phyloP scores from a whole-genome alignment of 37 sponge, comb jelly and placozoan genomes.

The Ephydatia muelleri region DNA sequence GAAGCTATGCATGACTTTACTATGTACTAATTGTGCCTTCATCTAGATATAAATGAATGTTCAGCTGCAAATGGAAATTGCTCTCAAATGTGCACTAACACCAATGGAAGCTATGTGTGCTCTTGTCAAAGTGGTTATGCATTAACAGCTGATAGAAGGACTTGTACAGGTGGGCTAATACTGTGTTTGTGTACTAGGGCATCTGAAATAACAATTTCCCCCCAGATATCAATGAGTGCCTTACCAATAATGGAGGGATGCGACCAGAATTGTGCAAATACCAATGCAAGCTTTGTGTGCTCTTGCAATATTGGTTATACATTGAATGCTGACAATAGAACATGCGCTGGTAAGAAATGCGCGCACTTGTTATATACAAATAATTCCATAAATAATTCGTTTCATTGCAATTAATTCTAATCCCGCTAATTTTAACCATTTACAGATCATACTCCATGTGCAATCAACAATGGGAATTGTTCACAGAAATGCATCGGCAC shows the following conservation, averaged over 20 bases:
- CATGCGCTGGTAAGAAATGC: not conserved
- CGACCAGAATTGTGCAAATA: no score
- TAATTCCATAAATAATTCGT: not conserved
- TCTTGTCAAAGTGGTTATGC: slow-evolving; percentile 10
- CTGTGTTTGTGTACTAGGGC: no score
- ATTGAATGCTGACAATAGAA: not conserved
- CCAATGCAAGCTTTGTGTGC: no score
- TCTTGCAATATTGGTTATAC: no score
- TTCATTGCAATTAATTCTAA: not conserved
- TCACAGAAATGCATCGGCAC: not conserved
- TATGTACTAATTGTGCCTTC: no score
- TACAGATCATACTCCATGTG: not conserved
- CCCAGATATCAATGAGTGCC: no score
- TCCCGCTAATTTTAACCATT: not conserved
- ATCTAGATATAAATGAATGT: no score
- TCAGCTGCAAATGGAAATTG: no score
- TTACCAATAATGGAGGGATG: no score
- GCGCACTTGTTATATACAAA: not conserved
- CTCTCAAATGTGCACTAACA: no score
- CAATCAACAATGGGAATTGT: not conserved
- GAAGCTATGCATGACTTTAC: no score
- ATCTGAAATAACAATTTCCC: not conserved
- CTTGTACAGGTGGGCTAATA: not conserved
- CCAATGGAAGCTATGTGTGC: no score
- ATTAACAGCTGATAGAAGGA: not conserved